A percentile compares a stretch with the other conserved stretches of the same genome.
Evolutionary conservation across 2,888 invertebrate genomes (phyloP).

Genomic region (Cephalotes varians): DNA sequence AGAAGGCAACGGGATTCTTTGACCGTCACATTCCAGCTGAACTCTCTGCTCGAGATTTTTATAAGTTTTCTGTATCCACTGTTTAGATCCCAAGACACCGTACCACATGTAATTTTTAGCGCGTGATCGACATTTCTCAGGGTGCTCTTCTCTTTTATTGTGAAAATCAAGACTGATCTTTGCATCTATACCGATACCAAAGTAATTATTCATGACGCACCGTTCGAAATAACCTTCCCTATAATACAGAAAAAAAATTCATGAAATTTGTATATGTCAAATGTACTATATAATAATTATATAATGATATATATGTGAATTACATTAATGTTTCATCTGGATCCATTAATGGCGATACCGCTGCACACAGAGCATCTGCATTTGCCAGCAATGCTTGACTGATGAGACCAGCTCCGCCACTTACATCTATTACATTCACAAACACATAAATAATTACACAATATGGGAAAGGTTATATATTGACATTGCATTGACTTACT

Average conservation of each 20-base stretch:
- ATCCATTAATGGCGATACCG: conserved; percentile 98
- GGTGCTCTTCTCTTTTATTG: conserved; percentile 98
- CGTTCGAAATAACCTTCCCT: conserved; percentile 96
- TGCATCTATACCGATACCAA: conserved; percentile 99
- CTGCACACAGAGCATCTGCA: conserved; percentile 98
- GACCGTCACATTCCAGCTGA: conserved; percentile 98
- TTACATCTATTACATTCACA: conserved; percentile 87
- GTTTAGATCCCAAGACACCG: conserved; percentile 93
- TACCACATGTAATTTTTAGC: conserved; percentile 99
- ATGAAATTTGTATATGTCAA: background rate
- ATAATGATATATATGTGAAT: conserved; percentile 66
- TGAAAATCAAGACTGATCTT: conserved; percentile 99
- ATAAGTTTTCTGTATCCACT: conserved; percentile 95
- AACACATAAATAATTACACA: conserved; percentile 1
- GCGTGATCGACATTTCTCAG: conserved; percentile 97
- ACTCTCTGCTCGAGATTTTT: conserved; percentile 98
- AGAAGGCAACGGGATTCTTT: conserved; percentile 97
- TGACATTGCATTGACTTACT: conserved; percentile 86
- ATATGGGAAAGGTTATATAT: background rate
- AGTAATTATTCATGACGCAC: conserved; percentile 99
- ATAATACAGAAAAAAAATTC: background rate
- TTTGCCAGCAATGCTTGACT: conserved; percentile 98
- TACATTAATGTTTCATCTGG: conserved; percentile 93
- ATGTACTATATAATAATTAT: background rate
- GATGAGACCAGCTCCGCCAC: conserved; percentile 94